Evolutionary conservation across 2,888 invertebrate genomes (phyloP).

Genomic region (Tupiocoris notatus): DNA sequence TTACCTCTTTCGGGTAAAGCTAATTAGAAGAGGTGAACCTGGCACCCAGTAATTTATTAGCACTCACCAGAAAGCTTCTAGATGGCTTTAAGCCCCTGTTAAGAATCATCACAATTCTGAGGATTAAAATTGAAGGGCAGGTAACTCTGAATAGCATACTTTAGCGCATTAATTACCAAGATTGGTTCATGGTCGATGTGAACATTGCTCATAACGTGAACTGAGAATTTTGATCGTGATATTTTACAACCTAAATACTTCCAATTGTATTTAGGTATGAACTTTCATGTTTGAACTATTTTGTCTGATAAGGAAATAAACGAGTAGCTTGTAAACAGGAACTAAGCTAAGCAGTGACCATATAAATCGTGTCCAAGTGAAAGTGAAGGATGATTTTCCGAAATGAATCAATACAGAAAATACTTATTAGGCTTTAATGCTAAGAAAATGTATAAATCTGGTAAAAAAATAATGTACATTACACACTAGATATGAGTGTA

Average conservation of each 20-base stretch:
- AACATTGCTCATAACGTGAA: background rate
- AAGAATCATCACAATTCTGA: background rate
- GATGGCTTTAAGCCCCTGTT: background rate
- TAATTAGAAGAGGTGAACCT: no score
- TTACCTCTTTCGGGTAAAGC: no score
- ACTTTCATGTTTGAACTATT: no score
- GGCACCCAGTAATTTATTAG: no score
- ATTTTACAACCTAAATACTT: no score
- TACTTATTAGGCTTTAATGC: conserved; percentile 34
- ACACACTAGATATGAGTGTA: conserved; percentile 29
- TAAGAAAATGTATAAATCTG: conserved; percentile 36
- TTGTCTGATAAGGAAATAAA: no score
- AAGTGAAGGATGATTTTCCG: no score
- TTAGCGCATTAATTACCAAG: no score
- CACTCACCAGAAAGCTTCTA: background rate
- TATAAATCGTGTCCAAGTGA: no score
- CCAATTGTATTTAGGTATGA: no score
- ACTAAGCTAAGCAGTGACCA: no score
- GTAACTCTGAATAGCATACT: background rate
- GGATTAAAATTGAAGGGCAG: background rate
- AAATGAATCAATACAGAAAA: conserved; percentile 14
- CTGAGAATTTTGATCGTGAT: background rate
- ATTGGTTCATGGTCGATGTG: background rate
- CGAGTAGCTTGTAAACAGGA: no score
- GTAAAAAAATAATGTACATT: conserved; percentile 35